A percentile compares a stretch with the other conserved stretches of the same genome.
Evolutionary conservation across 2,113 vertebrate species (phyloP).

Genomic region (Laterallus jamaicensis): DNA sequence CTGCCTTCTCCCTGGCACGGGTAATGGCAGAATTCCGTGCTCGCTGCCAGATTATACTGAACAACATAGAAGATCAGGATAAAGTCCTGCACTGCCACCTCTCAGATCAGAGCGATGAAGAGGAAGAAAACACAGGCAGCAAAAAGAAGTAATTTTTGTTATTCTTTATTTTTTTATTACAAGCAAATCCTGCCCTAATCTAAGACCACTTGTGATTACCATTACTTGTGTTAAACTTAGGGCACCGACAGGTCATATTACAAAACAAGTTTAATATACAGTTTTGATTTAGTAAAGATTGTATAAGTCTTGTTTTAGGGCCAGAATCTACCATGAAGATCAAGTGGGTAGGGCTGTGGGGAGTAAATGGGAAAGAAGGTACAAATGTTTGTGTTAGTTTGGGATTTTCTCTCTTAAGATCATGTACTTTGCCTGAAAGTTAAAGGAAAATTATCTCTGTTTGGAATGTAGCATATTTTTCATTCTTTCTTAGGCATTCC

Average conservation of each 20-base stretch:
- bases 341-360: rapidly evolving
- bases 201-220: neutral
- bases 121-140: conserved; percentile 47
- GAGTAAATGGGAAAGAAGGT: neutral
- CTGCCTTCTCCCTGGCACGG: conserved; percentile 77
- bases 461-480: neutral
- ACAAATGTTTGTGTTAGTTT: neutral
- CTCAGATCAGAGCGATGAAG: conserved; percentile 74
- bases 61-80: conserved; percentile 85
- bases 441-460: neutral
- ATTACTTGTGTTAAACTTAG: neutral
- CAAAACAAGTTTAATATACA: neutral
- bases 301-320: neutral
- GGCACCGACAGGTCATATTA: neutral
- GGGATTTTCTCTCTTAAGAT: neutral
- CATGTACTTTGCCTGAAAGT: neutral
- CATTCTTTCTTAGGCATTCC: conserved; percentile 52
- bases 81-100: conserved; percentile 79
- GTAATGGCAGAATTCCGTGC: conserved; percentile 85
- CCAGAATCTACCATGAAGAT: neutral
- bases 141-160: conserved; percentile 68
- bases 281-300: neutral
- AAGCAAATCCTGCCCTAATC: neutral
- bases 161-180: neutral
- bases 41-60: conserved; percentile 81